phyloP scores from a whole-genome alignment of 1,140 invertebrate species.

The Lepidurus apus region DNA sequence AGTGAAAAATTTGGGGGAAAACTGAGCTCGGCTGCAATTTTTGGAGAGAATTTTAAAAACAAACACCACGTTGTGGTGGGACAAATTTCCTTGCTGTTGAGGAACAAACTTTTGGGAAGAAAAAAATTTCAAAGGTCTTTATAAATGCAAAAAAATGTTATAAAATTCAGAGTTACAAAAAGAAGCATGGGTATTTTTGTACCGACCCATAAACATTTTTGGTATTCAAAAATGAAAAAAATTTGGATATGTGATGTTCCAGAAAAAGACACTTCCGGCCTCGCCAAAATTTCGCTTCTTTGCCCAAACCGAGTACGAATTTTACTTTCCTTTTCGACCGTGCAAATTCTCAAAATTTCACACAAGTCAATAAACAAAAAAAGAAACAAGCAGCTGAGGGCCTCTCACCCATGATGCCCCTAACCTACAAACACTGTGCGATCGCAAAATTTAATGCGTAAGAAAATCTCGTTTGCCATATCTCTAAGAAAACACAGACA shows the following conservation, averaged over 20 bases:
- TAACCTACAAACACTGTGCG: background rate
- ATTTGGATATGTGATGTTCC: constrained; percentile 19
- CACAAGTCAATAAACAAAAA: background rate
- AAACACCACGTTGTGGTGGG: background rate
- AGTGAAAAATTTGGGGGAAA: background rate
- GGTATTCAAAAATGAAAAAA: constrained; percentile 22
- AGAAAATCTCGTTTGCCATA: background rate
- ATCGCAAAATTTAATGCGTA: too few relatives aligned
- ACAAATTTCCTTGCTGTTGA: background rate
- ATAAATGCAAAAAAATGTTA: constrained; percentile 17
- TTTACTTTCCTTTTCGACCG: background rate
- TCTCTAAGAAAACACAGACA: background rate
- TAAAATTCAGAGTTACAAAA: constrained; percentile 21
- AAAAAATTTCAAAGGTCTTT: background rate
- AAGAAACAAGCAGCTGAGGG: background rate
- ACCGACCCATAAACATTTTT: constrained; percentile 22
- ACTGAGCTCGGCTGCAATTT: background rate
- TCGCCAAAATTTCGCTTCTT: constrained; percentile 18
- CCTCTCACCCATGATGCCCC: constrained; percentile 10
- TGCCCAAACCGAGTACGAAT: background rate
- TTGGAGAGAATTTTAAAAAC: background rate
- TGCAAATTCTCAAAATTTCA: background rate
- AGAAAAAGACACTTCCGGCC: constrained; percentile 10
- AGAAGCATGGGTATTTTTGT: constrained; percentile 22
- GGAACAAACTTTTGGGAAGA: background rate